phyloP scores from a whole-genome alignment of 2,797 vertebrate species.

The Anguilla obscura region DNA sequence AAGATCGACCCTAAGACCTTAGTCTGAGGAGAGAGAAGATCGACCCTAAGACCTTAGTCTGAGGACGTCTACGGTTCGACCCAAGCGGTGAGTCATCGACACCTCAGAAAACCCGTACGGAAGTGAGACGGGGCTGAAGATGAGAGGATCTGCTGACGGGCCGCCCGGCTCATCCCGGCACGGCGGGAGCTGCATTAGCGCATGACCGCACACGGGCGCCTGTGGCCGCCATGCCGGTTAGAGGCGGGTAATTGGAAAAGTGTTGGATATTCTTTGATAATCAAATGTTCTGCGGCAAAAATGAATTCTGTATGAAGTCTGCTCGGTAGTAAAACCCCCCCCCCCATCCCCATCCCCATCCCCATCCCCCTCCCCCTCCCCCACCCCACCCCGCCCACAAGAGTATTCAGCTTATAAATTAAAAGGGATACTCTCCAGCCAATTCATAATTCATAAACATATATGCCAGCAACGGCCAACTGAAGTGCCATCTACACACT shows the following conservation, averaged over 20 bases:
- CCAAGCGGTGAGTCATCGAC: background rate
- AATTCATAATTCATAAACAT: constrained; percentile 74
- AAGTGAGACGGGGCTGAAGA: background rate
- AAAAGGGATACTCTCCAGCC: constrained; percentile 58
- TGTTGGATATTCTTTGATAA: constrained; percentile 45
- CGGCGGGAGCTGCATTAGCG: background rate
- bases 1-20: too few relatives aligned
- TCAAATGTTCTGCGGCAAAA: constrained; percentile 55
- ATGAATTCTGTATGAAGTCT: constrained; percentile 58
- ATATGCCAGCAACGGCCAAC: constrained; percentile 70
- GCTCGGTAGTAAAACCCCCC: constrained; percentile 51
- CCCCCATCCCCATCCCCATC: background rate
- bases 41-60: background rate
- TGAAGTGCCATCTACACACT: constrained; percentile 60
- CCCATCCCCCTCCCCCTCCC: too few relatives aligned
- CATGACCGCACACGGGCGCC: constrained; percentile 46
- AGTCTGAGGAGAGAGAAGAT: background rate
- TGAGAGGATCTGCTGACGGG: background rate
- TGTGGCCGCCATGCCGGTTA: constrained; percentile 59
- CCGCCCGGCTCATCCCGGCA: background rate
- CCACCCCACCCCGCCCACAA: background rate
- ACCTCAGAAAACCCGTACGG: background rate
- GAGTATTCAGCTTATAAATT: constrained; percentile 63
- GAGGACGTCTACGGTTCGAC: background rate
- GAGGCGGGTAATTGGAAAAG: constrained; percentile 57